phyloP scores from a whole-genome alignment of 1,140 invertebrate species.

The Aphelenchoides fujianensis region DNA sequence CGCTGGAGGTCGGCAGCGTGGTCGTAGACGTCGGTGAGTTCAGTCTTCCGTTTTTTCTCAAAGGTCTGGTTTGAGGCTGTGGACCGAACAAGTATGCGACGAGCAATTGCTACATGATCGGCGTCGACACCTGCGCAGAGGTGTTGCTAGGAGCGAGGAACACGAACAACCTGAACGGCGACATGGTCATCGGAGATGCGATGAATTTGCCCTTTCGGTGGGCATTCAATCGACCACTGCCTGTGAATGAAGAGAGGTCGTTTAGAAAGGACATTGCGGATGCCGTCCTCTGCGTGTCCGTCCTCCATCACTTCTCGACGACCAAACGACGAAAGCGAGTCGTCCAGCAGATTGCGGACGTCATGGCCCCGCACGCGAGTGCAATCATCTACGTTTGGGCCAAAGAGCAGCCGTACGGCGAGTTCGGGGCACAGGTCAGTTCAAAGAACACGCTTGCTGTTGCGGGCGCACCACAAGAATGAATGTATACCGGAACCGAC shows the following conservation, averaged over 20 bases:
- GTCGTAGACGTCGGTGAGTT: conserved; percentile 31
- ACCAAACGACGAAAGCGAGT: conserved; percentile 24
- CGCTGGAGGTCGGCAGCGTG: conserved; percentile 23
- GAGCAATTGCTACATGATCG: conserved; percentile 29
- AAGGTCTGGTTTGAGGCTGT: conserved; percentile 18
- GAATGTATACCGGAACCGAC: no score
- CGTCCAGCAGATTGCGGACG: conserved; percentile 26
- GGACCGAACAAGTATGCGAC: conserved; percentile 23
- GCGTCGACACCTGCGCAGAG: conserved; percentile 36
- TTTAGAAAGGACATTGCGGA: conserved; percentile 39
- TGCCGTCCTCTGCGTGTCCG: conserved; percentile 29
- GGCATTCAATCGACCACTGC: conserved; percentile 14
- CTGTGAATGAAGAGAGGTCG: neutral
- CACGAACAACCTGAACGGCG: neutral
- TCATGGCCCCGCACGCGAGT: conserved; percentile 30
- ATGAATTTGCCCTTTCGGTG: conserved; percentile 31
- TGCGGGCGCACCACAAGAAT: no score
- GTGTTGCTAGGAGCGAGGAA: conserved; percentile 8
- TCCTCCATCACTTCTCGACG: conserved; percentile 39
- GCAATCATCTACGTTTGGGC: conserved; percentile 32
- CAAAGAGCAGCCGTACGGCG: conserved; percentile 30
- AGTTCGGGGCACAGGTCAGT: conserved; percentile 16
- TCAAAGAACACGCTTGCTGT: no score
- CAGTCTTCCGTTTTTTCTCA: neutral
- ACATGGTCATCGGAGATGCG: conserved; percentile 27